Base-by-base conservation (phyloP, 2,113 vertebrate genomes). In the Shinisaurus crocodilurus region DNA sequence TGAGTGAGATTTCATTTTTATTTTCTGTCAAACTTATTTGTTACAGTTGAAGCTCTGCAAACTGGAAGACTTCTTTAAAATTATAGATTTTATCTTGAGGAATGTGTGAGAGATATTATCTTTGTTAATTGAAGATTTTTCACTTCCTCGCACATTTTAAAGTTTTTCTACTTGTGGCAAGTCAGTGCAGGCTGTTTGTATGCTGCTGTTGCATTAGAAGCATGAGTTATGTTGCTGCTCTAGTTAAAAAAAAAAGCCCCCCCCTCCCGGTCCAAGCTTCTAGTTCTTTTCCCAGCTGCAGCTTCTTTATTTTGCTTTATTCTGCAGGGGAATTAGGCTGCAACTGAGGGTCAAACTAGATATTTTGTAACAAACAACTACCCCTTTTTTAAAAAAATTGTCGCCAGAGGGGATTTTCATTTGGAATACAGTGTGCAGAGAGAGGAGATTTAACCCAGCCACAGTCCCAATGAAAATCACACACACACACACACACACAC, bases 111-210 rank as follows among this genome's bases (percentile, higher is more conserved):
- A 87, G 65, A 77, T 15, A 1, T 0, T 32, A 34, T 65, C 1
- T 16, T 86, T 45, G 72, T 85, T 91, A 90, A 18, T 3, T 0
- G 25, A 85, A 50, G 6, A 54, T 87, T 90, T 72, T 90, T 29
- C 50, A 77, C 25, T 20, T 6, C 0, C 0, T 76, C 81, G 32
- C 70, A 65, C 43, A 2, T 76, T 0, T 5, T 18, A 60, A 2
- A 87, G 60, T 67, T 0, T 80, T 94, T 83, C 0, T 3, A 29
- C 0, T 8, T 85, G 0, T 54, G 1, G 80, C 89, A 86, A 87
- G 0, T 0, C 0, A 91, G 86, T 20, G 32, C 0, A 84, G 1
- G 15, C 32, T n/a, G 32, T 57, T 54, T 45, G 13, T 72, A 50
- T 15, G 34, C 45, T 86, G 2, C 27, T 45, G 65, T 63, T 85